Base-by-base conservation (phyloP, 2,888 invertebrate species). In the Lithophane leautieri region DNA sequence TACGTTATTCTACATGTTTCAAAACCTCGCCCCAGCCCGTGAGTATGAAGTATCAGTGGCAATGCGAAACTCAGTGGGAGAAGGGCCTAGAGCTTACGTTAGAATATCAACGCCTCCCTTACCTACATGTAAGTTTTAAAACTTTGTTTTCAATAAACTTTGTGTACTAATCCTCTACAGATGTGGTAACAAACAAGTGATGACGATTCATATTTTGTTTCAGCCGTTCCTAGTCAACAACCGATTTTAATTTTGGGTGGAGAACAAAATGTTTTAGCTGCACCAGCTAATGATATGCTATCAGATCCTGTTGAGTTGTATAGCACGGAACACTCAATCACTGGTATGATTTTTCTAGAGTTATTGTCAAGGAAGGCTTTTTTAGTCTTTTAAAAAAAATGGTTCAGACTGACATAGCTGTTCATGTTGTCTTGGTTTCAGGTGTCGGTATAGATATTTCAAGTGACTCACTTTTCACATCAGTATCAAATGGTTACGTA, bases 371-470 rank as follows among this genome's bases (percentile, higher is more conserved):
- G 42, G 11, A 58, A 28, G 3, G 19, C 4, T 16, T 44, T 22
- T 25, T 19, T 22, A 50, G 12, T 22, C 0, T 28, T 1, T 25
- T 4, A 28, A 50, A 67, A 56, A 56, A 54, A n/a, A 11, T n/a
- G 16, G n/a, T 8, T 67, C n/a, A n/a, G 54, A 22, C 1, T 47
- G 16, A 4, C 44, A 54, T 52, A 8, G 67, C n/a, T 52, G 1
- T 50, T 76, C 22, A 73, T 79, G 34, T 70, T 52, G 56, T 44
- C 56, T 94, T 69, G 25, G 6, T 81, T 95, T 89, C 95, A 97
- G 99, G 98, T 74, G 97, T 98, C 58, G 98, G 98, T 1, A 97
- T 98, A 14, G 98, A 98, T 90, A 97, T 98, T n/a, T 97, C 97
- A 22, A 97, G 97, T 76, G 97, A 98, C 84, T 97, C 98, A 28